Base-by-base conservation (phyloP, 2,797 vertebrate genomes). In the Pipistrellus pipistrellus region DNA sequence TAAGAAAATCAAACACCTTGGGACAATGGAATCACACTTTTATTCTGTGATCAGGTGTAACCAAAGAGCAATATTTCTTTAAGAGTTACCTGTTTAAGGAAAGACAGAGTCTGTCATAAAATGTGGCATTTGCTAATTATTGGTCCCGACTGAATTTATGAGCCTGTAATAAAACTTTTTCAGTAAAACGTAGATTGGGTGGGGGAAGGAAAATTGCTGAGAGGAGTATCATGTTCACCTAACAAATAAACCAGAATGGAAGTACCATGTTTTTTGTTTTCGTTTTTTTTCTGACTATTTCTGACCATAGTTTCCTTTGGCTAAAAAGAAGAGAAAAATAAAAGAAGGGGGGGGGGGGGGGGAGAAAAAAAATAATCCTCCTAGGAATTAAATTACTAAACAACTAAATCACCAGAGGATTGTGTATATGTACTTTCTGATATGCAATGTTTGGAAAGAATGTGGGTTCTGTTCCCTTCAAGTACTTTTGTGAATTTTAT, bases 401-500 rank as follows among this genome's bases (percentile, higher is more conserved):
- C 82, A 94, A 69, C 48, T 11, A 68, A 80, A 38, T 72, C 25
- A 55, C 25, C 15, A 85, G 55, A 44, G 48, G 35, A 66, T 23
- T 62, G 44, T 51, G 8, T 5, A 3, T 38, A 53, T 21, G 15
- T 35, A 48, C 27, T 38, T 86, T 90, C 86, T 53, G 75, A 27
- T 44, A 48, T n/a, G 51, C 55, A 18, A 0, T 53, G 27, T 86
- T 91, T 92, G 59, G 68, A 76, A 32, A 85, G 46, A 84, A 91
- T n/a, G 10, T 76, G 18, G 2, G 18, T 51, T 89, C 48, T 89
- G 66, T 69, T 90, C 68, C 25, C 44, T 90, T 48, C 10, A 38
- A 81, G n/a, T 32, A 21, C n/a, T 85, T 85, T 62, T 35, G 41
- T 91, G 86, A 23, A 14, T 93, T 93, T 88, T 90, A 90, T n/a